Conservation (phyloP, 2,113 vertebrate species). For the Peromyscus polionotus region DNA sequence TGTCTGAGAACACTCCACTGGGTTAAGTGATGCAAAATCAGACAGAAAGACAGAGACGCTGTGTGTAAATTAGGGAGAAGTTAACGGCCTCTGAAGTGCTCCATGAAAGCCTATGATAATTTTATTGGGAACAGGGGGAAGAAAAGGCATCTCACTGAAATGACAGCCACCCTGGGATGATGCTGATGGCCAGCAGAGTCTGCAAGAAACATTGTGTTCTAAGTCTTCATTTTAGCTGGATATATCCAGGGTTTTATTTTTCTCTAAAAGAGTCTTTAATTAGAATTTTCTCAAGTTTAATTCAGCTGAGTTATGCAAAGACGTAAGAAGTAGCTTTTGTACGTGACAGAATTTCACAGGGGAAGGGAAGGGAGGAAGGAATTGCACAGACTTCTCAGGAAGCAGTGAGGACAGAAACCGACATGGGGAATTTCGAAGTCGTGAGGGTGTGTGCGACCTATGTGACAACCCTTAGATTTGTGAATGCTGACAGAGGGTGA, state of each 20-base stretch:
- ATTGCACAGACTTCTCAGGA: not conserved
- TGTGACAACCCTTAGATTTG: not conserved
- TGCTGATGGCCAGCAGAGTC: not conserved
- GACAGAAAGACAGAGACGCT: slow-evolving; percentile 76
- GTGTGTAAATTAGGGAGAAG: slow-evolving; percentile 80
- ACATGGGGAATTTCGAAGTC: not conserved
- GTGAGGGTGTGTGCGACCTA: too few relatives aligned
- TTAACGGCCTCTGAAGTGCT: slow-evolving; percentile 77
- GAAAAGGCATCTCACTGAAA: slow-evolving; percentile 62
- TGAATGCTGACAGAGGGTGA: not conserved
- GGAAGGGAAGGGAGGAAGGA: not conserved
- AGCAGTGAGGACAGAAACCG: not conserved
- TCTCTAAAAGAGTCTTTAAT: slow-evolving; percentile 16
- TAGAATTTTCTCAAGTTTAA: slow-evolving; percentile 59
- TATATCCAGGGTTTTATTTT: not conserved
- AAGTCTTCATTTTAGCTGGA: slow-evolving; percentile 47
- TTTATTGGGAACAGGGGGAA: slow-evolving; percentile 59
- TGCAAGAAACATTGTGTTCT: slow-evolving; percentile 18
- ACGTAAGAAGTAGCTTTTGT: slow-evolving; percentile 36
- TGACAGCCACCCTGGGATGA: slow-evolving; percentile 36
- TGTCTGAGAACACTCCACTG: slow-evolving; percentile 81
- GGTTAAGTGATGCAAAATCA: slow-evolving; percentile 83
- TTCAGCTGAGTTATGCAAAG: slow-evolving; percentile 27
- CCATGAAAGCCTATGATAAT: slow-evolving; percentile 80
- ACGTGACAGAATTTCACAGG: not conserved